Evolutionary conservation across 2,113 vertebrate species (phyloP), one percentile per base, ranked within the genome.

Genomic region (Martes martes): DNA sequence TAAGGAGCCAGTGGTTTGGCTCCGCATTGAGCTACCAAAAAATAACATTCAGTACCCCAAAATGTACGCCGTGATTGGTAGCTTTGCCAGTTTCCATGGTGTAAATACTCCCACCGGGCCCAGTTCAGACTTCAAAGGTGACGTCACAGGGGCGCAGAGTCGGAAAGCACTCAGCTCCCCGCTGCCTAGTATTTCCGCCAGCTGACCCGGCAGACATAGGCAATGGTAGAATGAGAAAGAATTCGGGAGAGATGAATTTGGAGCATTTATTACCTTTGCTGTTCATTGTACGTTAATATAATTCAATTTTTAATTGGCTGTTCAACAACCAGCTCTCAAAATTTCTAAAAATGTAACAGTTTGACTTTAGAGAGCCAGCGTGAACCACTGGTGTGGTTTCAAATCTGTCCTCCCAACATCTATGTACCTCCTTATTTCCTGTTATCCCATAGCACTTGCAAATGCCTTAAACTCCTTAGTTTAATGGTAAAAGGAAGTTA

Each of bases 221-320:
- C 16, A 79, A 4, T 9, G 33, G 76, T 52, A 78, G 73, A 80
- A 36, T 45, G 4, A 47, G 28, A 91, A 65, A 61, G 45, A 91
- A 83, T 14, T 55, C 55, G 45, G 15, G 84, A 95, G 85, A 93
- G 47, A 23, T 67, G 80, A 26, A 61, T 89, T 94, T 78, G 47
- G 21, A 94, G 33, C 45, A 36, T 59, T 47, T 76, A 42, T 52
- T 92, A 39, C 57, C 63, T 93, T 79, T 91, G 67, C 88, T 78
- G 61, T 92, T 87, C 52, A 83, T 90, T 33, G 4, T 76, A 65
- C 14, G 4, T 31, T 74, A 50, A 74, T 80, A 33, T n/a, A 65
- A 55, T 55, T 93, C 84, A 65, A 67, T 74, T 89, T 74, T 97
- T 91, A 95, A 74, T 67, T 79, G 61, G 26, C 81, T 36, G 1